Conservation (phyloP, 2,113 vertebrate genomes). For the Myotis lucifugus region DNA sequence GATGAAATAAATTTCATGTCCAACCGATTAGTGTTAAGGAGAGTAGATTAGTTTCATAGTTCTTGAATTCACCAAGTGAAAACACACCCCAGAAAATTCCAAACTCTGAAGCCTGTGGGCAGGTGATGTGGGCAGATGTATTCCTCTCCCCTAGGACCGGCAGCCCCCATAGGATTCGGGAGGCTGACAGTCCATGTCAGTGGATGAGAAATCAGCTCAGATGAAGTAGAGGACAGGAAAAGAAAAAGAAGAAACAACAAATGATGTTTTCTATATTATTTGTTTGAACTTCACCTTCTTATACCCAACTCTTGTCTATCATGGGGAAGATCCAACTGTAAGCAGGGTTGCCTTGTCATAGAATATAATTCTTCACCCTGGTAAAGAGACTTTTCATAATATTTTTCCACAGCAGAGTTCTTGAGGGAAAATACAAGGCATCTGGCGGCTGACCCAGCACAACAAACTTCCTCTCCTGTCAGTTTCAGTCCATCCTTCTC, state of each 20-base stretch:
- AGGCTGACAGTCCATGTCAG: accelerated
- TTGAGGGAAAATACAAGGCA: background rate
- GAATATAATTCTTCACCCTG: background rate
- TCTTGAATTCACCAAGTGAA: background rate
- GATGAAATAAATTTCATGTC: background rate
- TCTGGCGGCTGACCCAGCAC: background rate
- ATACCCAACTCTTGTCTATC: background rate
- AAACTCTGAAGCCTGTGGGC: accelerated
- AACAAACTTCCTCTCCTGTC: slow-evolving; percentile 47
- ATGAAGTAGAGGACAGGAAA: accelerated
- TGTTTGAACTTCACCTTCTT: background rate
- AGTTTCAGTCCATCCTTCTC: slow-evolving; percentile 29
- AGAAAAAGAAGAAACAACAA: accelerated
- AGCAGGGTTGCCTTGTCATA: background rate
- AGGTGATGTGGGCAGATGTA: accelerated
- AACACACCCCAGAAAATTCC: accelerated
- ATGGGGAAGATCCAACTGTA: background rate
- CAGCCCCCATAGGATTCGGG: accelerated
- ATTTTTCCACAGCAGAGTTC: slow-evolving; percentile 18
- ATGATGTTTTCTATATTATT: background rate
- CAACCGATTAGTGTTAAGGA: background rate
- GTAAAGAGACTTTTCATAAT: background rate
- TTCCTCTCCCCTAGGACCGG: accelerated
- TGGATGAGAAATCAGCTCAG: accelerated
- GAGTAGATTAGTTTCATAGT: background rate